Base-by-base conservation (phyloP, 1,140 invertebrate genomes). In the Radopholus similis region DNA sequence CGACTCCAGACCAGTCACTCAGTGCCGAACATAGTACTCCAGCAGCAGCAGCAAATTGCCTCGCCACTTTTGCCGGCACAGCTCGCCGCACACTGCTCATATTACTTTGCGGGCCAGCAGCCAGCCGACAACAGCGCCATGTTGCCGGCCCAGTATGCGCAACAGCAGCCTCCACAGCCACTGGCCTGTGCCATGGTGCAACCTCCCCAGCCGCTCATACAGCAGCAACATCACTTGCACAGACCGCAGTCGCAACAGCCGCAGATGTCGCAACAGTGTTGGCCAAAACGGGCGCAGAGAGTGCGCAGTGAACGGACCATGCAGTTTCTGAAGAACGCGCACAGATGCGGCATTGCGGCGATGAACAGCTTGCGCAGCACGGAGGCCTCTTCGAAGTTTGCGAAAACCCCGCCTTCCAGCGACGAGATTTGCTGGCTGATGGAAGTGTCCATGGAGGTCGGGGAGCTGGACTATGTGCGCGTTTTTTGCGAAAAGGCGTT, bases 341-440 rank as follows among this genome's bases (percentile, higher is more conserved):
- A 72, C 32, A 34, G 69, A 1, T 32, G 72, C 15, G 71, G 71
- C 11, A 72, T 72, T 71, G 42, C 40, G 53, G 71, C 71, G n/a
- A 34, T 72, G 71, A 69, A 72, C 35, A 64, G 64, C 18, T 26
- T 59, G n/a, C 72, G 73, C 23, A 72, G 49, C 42, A 67, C 56
- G 26, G 72, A 75, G 18, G 59, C 28, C 26, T 72, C 35, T 30
- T 30, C 37, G 15, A 72, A 72, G 66, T 72, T 56, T 38, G 66
- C 71, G 9, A 72, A 69, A 66, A 9, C 23, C 32, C 71, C 71
- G 18, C 49, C 65, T 2, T 72, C 72, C 26, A 40, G 38, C 34
- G 38, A 73, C n/a, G 71, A 72, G 21, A 76, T 72, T 53, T 54
- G 66, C 15, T 68, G 65, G 72, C 28, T 54, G 21, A 38, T 72